Evolutionary conservation across 2,113 vertebrate genomes (phyloP).

Genomic region (Brachyhypopomus occidentalis): DNA sequence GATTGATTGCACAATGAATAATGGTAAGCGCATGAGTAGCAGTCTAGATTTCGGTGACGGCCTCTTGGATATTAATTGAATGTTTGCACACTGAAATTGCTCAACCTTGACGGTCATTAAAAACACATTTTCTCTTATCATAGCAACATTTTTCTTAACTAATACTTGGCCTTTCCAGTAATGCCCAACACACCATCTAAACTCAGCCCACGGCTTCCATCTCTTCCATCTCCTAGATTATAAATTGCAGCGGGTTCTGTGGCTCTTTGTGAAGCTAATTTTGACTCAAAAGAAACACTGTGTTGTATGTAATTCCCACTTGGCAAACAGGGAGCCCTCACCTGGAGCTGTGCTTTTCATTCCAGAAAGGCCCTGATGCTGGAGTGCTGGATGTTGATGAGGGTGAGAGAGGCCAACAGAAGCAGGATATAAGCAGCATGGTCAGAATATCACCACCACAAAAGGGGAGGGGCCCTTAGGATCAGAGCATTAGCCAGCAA

Average conservation of each 20-base stretch:
- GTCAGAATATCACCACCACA: constrained; percentile 68
- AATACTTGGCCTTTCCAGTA: constrained; percentile 8
- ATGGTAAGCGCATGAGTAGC: background rate
- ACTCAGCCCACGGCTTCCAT: constrained; percentile 15
- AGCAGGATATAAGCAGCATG: constrained; percentile 56
- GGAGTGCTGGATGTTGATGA: constrained; percentile 61
- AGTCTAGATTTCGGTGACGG: constrained; percentile 19
- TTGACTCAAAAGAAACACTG: constrained; percentile 13
- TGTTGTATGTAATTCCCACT: background rate
- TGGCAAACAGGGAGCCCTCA: constrained; percentile 12
- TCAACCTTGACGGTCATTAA: constrained; percentile 27
- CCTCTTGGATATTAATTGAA: constrained; percentile 21
- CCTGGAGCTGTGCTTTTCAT: constrained; percentile 20
- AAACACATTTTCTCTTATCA: constrained; percentile 35
- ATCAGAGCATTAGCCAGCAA: constrained; percentile 5
- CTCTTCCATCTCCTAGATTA: constrained; percentile 11
- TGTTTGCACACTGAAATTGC: constrained; percentile 14
- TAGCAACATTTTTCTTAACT: background rate
- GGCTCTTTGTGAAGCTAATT: background rate
- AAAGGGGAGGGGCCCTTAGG: constrained; percentile 45
- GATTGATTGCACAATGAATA: constrained; percentile 14
- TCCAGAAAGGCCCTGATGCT: constrained; percentile 55
- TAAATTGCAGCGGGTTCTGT: constrained; percentile 6
- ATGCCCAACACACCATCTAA: constrained; percentile 30
- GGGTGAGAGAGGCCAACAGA: constrained; percentile 64